A percentile compares a stretch with the other conserved stretches of the same genome.
These are phyloP conservation scores for Montipora cactus DNA, from an alignment of 64 coral and sea anemone species.

Conservation along the genomic window DNA sequence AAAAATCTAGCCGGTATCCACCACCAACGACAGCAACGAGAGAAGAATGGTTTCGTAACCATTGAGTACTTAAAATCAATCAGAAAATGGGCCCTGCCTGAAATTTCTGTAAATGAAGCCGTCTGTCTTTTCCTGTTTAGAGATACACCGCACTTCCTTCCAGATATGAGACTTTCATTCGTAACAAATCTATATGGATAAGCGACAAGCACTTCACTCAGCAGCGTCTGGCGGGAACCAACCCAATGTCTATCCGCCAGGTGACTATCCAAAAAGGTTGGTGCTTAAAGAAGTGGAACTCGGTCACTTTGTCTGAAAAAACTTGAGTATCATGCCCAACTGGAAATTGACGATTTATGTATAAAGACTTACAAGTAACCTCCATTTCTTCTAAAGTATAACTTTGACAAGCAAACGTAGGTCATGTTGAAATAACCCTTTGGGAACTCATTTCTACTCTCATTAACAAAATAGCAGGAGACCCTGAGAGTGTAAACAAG, in stretches of 20 bases:
- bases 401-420: too few species aligned
- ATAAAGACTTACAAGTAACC: too few species aligned
- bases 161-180: conserved; percentile 29
- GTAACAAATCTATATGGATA: conserved; percentile 21
- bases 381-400: too few species aligned
- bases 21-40: too few species aligned
- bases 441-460: too few species aligned
- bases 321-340: neutral
- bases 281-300: neutral
- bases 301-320: neutral
- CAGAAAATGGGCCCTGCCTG: too few species aligned
- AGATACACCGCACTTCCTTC: conserved; percentile 10
- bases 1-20: too few species aligned
- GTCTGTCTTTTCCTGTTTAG: neutral
- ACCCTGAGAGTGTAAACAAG: too few species aligned
- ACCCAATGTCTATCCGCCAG: neutral
- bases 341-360: too few species aligned
- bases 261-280: conserved; percentile 44
- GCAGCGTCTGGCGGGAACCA: conserved; percentile 33
- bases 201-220: conserved; percentile 50
- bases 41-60: neutral
- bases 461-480: too few species aligned
- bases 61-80: neutral
- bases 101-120: neutral
- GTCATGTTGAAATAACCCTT: too few species aligned